phyloP scores from a whole-genome alignment of 2,888 invertebrate species.

The Troides aeacus region DNA sequence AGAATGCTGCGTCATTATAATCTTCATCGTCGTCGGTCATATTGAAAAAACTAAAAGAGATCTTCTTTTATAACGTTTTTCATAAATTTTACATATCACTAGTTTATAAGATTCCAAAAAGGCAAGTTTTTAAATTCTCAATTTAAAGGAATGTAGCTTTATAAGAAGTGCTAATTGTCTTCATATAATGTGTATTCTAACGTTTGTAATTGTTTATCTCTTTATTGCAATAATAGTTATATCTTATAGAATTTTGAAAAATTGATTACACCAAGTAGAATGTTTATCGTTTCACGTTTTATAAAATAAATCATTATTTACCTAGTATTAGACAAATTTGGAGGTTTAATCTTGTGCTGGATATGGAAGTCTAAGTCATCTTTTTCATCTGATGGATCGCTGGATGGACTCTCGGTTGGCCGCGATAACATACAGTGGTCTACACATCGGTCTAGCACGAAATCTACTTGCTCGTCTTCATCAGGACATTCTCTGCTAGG shows the following conservation, averaged over 20 bases:
- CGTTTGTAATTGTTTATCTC: constrained; percentile 43
- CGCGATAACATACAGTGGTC: constrained; percentile 84
- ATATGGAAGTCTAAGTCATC: constrained; percentile 80
- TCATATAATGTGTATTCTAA: constrained; percentile 40
- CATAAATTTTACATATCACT: background rate
- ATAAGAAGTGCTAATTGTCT: constrained; percentile 43
- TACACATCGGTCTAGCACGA: constrained; percentile 85
- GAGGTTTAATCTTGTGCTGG: constrained; percentile 69
- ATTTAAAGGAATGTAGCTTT: constrained; percentile 25
- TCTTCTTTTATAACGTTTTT: background rate
- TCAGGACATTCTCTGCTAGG: constrained; percentile 89
- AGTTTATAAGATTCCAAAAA: background rate
- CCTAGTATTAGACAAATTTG: constrained; percentile 65
- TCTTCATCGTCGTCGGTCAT: constrained; percentile 63
- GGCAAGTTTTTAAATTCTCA: background rate
- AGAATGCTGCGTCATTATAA: constrained; percentile 79
- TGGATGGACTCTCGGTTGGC: constrained; percentile 63
- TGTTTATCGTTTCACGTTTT: constrained; percentile 7
- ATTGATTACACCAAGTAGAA: background rate
- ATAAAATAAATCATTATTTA: constrained; percentile 32
- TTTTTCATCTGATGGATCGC: constrained; percentile 66
- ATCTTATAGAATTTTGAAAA: background rate
- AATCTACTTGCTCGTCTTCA: constrained; percentile 85
- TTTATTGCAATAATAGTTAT: constrained; percentile 2
- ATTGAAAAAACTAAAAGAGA: constrained; percentile 53